Evolutionary conservation across 2,888 invertebrate genomes (phyloP), one percentile per base, ranked within the genome.

Genomic region (Agriopis aurantiaria): DNA sequence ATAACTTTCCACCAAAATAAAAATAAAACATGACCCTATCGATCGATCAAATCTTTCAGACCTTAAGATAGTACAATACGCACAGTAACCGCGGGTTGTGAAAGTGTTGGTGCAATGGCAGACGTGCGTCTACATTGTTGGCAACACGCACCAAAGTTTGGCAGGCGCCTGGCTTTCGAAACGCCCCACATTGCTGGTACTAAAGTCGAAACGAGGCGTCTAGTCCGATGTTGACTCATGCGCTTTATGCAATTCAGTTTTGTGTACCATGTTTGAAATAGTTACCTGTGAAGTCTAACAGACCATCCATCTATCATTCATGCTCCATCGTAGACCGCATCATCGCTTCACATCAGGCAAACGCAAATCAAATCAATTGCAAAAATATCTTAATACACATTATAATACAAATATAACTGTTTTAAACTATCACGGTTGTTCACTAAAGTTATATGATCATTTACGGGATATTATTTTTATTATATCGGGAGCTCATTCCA

Each of bases 61-160:
- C 68, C 60, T 65, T 69, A 52, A 48, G 60, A 52, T 63, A 58
- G 58, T 40, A 60, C 65, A 58, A 65, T 57, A 61, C 60, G 51
- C 49, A 66, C 77, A 72, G 43, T 51, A 70, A 66, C 73, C 73
- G 61, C 75, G 76, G 80, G 77, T 87, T 86, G 88, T 87, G 87
- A 87, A 87, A 87, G 87, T 84, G 78, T 75, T 77, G 77, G 79
- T 78, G 77, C 63, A 68, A 72, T 45, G 63, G 68, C 52, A 61
- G 51, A 78, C 77, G 79, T 78, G 77, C 75, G 79, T 80, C 79
- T 78, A 76, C 81, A 81, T 80, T 79, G 85, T 90, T 90, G 90
- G 86, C 91, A 89, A 82, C 79, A 80, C 81, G 78, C 82, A 83
- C 85, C 85, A 84, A 87, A 89, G 84, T 89, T 90, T 90, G 91